Evolutionary conservation across 2,113 vertebrate genomes (phyloP).

Genomic region (Grallaria varia): DNA sequence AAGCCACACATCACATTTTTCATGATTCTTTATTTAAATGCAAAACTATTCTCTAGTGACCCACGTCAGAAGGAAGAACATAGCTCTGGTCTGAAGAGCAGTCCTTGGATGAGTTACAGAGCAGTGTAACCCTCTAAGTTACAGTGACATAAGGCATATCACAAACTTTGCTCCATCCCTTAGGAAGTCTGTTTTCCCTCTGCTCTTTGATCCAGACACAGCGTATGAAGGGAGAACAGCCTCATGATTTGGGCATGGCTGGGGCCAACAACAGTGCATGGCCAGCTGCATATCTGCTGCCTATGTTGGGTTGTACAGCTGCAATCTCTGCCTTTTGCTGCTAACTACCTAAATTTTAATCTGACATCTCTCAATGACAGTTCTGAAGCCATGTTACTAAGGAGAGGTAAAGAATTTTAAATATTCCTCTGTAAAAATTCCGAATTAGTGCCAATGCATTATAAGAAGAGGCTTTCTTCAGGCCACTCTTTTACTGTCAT

Average conservation of each 20-base stretch:
- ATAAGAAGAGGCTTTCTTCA: constrained; percentile 29
- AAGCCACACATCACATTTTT: not conserved
- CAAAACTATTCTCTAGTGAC: not conserved
- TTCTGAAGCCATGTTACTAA: not conserved
- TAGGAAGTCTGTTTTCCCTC: not conserved
- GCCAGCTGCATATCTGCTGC: not conserved
- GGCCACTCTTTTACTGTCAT: constrained; percentile 14
- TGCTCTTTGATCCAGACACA: not conserved
- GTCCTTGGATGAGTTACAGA: not conserved
- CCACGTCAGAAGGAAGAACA: not conserved
- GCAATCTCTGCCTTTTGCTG: not conserved
- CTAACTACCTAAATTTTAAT: not conserved
- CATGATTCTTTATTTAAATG: not conserved
- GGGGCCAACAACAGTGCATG: not conserved
- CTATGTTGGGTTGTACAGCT: not conserved
- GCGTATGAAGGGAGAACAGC: not conserved
- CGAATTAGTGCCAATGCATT: not conserved
- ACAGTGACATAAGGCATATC: not conserved
- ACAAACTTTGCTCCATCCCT: not conserved
- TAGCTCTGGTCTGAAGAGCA: not conserved
- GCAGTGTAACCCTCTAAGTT: not conserved
- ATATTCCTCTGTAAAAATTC: constrained; percentile 2
- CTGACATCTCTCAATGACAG: not conserved
- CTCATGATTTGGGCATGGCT: not conserved
- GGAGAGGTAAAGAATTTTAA: not conserved